These are phyloP conservation scores for Pholis gunnellus DNA, from an alignment of 2,113 vertebrate genomes.

Conservation along the genomic window DNA sequence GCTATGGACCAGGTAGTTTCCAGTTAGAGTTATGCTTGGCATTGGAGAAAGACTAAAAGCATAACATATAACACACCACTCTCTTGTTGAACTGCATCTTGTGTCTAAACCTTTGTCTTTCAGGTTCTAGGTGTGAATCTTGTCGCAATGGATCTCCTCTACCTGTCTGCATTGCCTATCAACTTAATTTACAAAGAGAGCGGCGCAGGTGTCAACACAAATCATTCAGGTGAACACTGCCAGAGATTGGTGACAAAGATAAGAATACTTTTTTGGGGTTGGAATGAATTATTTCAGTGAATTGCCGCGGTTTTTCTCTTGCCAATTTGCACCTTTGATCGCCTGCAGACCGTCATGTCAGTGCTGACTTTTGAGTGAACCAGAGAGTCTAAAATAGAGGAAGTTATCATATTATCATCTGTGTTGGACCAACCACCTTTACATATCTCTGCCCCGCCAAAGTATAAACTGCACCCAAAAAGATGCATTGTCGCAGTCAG, in stretches of 20 bases:
- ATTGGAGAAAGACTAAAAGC: no score
- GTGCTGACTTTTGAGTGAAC: background rate
- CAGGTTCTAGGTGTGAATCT: slow-evolving; percentile 67
- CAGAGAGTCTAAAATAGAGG: background rate
- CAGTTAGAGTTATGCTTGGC: no score
- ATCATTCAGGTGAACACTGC: slow-evolving; percentile 8
- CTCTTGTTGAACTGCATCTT: no score
- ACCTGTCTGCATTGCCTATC: slow-evolving; percentile 30
- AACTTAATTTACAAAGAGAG: background rate
- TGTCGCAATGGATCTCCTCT: slow-evolving; percentile 51
- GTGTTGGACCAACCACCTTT: background rate
- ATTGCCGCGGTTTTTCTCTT: background rate
- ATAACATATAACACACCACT: background rate
- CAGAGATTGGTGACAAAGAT: background rate
- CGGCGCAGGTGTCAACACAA: fast-evolving
- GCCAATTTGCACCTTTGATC: background rate
- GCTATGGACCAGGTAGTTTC: no score
- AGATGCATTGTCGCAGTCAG: no score
- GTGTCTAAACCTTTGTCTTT: slow-evolving; percentile 6
- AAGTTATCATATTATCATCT: background rate
- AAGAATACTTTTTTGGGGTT: no score
- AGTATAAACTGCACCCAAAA: background rate
- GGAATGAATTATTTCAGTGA: background rate
- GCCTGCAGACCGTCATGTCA: background rate
- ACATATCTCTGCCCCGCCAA: background rate